phyloP scores from a whole-genome alignment of 2,113 vertebrate genomes.

The Charina bottae region DNA sequence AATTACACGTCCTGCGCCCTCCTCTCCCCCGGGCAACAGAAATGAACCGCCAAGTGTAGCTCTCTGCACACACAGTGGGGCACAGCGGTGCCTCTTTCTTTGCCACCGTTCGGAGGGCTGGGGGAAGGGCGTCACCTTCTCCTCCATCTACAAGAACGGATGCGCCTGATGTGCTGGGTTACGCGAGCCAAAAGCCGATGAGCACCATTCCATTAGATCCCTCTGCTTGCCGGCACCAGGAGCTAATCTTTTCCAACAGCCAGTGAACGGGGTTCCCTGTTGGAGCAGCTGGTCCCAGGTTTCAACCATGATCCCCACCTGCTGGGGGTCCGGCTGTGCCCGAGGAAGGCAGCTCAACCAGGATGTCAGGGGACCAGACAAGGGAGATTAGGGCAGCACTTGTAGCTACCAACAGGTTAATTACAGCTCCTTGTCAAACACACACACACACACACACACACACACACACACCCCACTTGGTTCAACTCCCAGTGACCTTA shows the following conservation, averaged over 20 bases:
- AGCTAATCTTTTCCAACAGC: constrained; percentile 38
- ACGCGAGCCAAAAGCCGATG: constrained; percentile 49
- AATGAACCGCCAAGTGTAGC: constrained; percentile 43
- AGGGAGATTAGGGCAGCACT: constrained; percentile 70
- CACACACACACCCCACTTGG: constrained; percentile 43
- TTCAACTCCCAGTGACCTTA: constrained; percentile 78
- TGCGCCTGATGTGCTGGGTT: not conserved
- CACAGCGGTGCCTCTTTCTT: not conserved
- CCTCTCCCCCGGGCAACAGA: not conserved
- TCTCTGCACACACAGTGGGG: constrained; percentile 22
- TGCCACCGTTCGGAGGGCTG: constrained; percentile 34
- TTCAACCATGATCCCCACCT: constrained; percentile 63
- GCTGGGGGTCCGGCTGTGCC: constrained; percentile 66
- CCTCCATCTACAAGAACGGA: constrained; percentile 45
- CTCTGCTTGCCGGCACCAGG: constrained; percentile 24
- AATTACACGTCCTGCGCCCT: not conserved
- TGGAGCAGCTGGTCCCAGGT: constrained; percentile 55
- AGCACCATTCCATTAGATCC: constrained; percentile 57
- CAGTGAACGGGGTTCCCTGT: constrained; percentile 29
- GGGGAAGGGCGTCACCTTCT: constrained; percentile 40
- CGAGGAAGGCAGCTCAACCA: constrained; percentile 66
- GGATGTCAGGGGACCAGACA: constrained; percentile 68
- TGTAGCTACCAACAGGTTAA: constrained; percentile 51
- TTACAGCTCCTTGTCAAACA: constrained; percentile 64
- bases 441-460: constrained; percentile 49